Evolutionary conservation across 2,113 vertebrate species (phyloP).

Genomic region (Neodontobutis hainanensis): DNA sequence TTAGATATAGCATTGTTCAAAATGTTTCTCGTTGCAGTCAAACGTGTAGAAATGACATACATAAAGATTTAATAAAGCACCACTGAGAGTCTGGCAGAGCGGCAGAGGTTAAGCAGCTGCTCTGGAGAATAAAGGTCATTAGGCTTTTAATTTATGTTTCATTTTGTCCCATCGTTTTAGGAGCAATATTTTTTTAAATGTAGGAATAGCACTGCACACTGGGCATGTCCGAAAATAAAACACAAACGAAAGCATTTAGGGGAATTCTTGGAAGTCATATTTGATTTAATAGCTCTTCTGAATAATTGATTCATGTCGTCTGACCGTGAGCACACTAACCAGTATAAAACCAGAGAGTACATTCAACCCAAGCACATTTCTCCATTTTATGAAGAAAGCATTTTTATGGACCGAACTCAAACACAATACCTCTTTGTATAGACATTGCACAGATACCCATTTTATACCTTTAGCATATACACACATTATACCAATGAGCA

Average conservation of each 20-base stretch:
- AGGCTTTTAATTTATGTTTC: constrained; percentile 7
- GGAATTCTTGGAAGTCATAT: neutral
- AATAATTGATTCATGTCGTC: constrained; percentile 13
- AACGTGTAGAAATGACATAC: neutral
- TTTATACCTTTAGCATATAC: constrained; percentile 56
- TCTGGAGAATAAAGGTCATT: constrained; percentile 12
- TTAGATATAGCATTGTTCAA: neutral
- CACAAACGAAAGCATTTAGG: neutral
- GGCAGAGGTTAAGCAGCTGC: constrained; percentile 3
- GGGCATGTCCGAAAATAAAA: neutral
- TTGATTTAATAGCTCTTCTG: constrained; percentile 13
- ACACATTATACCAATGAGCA: constrained; percentile 27
- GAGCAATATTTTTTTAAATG: neutral
- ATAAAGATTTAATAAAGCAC: constrained; percentile 4
- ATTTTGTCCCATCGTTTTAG: constrained; percentile 5
- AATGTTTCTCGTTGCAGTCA: neutral
- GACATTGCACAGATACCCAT: constrained; percentile 61
- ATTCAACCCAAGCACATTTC: neutral
- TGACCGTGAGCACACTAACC: constrained; percentile 17
- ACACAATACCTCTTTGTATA: constrained; percentile 29
- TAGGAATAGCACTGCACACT: neutral
- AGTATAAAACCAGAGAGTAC: constrained; percentile 20
- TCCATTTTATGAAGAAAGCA: constrained; percentile 46
- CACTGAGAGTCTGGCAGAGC: neutral
- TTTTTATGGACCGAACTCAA: constrained; percentile 1